Evolutionary conservation across 2,888 invertebrate species (phyloP).

Genomic region (Drosophila paranaensis): DNA sequence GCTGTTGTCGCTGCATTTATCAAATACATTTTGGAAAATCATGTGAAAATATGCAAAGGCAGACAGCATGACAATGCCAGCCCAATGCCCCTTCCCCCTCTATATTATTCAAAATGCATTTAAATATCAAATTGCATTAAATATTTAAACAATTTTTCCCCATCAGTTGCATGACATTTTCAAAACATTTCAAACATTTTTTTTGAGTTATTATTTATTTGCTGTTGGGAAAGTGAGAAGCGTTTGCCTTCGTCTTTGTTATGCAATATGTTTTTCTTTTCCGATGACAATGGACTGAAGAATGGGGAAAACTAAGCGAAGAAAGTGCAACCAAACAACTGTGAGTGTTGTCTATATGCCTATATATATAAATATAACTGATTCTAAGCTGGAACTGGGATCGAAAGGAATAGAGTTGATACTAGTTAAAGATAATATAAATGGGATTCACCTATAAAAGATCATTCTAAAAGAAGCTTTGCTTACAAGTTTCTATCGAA

Average conservation of each 20-base stretch:
- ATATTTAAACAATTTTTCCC: slow-evolving; percentile 27
- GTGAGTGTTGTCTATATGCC: no score
- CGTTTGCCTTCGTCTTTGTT: slow-evolving; percentile 2
- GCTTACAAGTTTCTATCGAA: no score
- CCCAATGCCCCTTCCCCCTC: slow-evolving; percentile 24
- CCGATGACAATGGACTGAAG: neutral
- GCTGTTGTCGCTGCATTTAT: slow-evolving; percentile 32
- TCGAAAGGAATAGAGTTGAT: no score
- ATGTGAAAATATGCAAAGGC: slow-evolving; percentile 48
- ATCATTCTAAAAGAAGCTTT: no score
- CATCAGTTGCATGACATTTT: slow-evolving; percentile 48
- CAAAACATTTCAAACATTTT: slow-evolving; percentile 36
- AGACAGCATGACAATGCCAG: slow-evolving; percentile 65
- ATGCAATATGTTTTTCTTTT: slow-evolving; percentile 1
- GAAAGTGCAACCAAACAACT: neutral
- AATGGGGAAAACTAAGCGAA: slow-evolving; percentile 2
- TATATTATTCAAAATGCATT: slow-evolving; percentile 69
- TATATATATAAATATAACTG: no score
- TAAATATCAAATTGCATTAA: slow-evolving; percentile 50
- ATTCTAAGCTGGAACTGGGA: no score
- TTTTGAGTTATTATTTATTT: slow-evolving; percentile 20
- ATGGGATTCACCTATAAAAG: no score
- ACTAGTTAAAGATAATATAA: no score
- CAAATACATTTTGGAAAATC: slow-evolving; percentile 54
- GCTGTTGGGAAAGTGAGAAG: slow-evolving; percentile 21